Evolutionary conservation across 2,888 invertebrate genomes (phyloP).

Genomic region (Theodoxus fluviatilis): DNA sequence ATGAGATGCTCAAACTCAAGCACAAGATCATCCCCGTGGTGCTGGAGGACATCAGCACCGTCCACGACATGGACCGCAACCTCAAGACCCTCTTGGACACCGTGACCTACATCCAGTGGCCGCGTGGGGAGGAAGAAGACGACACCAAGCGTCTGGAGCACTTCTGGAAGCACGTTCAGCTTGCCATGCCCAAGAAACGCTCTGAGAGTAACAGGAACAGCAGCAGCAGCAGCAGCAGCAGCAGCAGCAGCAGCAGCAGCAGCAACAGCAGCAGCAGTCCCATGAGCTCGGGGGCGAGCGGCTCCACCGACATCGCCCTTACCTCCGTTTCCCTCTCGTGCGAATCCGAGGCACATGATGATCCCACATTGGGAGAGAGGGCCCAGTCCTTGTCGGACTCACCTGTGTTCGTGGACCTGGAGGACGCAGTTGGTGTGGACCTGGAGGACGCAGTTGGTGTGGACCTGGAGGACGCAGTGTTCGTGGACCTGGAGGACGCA

Average conservation of each 20-base stretch:
- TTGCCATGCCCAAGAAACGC: constrained; percentile 50
- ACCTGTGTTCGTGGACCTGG: too few species aligned
- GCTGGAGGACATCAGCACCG: constrained; percentile 40
- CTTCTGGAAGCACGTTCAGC: constrained; percentile 48
- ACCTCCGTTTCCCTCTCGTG: constrained; percentile 23
- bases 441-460: too few species aligned
- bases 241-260: constrained; percentile 4
- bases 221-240: constrained; percentile 16
- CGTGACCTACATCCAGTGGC: constrained; percentile 51
- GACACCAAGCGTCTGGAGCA: constrained; percentile 35
- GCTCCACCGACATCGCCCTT: constrained; percentile 19
- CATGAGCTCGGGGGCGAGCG: not conserved
- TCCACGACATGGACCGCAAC: constrained; percentile 41
- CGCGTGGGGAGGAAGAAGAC: constrained; percentile 30
- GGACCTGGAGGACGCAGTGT: too few species aligned
- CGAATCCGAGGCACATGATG: too few species aligned
- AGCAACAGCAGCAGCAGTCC: not conserved
- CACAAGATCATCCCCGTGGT: constrained; percentile 52
- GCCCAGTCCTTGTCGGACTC: too few species aligned
- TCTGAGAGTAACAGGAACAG: constrained; percentile 21
- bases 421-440: too few species aligned
- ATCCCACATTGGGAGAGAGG: too few species aligned
- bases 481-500: too few species aligned
- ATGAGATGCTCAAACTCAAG: constrained; percentile 51
- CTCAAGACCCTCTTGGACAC: constrained; percentile 43